phyloP scores from a whole-genome alignment of 2,113 vertebrate genomes.

The Mesocricetus auratus region DNA sequence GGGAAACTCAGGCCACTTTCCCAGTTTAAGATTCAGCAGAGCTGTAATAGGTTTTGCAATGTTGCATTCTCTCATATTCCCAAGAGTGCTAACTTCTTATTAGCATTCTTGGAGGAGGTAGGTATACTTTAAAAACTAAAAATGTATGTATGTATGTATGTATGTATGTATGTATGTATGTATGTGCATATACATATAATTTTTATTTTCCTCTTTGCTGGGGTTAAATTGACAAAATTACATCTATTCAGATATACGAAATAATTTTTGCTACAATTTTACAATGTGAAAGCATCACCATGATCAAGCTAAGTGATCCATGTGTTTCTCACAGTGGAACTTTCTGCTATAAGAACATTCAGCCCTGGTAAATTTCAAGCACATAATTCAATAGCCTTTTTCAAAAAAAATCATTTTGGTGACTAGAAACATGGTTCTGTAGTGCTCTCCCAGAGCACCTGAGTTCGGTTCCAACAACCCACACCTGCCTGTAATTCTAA shows the following conservation, averaged over 20 bases:
- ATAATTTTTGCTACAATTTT: background rate
- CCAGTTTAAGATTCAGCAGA: background rate
- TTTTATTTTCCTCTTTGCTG: background rate
- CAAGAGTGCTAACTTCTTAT: background rate
- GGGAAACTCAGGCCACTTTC: background rate
- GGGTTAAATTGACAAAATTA: background rate
- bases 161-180: no score
- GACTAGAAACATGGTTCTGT: background rate
- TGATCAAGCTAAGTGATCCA: background rate
- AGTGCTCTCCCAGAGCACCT: background rate
- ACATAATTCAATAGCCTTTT: background rate
- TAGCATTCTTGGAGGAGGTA: background rate
- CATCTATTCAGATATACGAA: background rate
- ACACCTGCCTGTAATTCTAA: background rate
- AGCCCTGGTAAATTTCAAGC: background rate
- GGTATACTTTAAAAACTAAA: background rate
- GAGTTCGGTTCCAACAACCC: background rate
- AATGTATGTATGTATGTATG: no score
- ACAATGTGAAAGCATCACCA: background rate
- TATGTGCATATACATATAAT: background rate
- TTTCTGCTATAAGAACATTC: background rate
- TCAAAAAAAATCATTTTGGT: background rate
- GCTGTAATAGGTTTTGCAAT: background rate
- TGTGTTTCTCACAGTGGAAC: background rate
- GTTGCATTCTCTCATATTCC: background rate